A percentile compares a stretch with the other conserved stretches of the same genome.
phyloP scores from a whole-genome alignment of 2,888 invertebrate genomes.

The Lottia gigantea region DNA sequence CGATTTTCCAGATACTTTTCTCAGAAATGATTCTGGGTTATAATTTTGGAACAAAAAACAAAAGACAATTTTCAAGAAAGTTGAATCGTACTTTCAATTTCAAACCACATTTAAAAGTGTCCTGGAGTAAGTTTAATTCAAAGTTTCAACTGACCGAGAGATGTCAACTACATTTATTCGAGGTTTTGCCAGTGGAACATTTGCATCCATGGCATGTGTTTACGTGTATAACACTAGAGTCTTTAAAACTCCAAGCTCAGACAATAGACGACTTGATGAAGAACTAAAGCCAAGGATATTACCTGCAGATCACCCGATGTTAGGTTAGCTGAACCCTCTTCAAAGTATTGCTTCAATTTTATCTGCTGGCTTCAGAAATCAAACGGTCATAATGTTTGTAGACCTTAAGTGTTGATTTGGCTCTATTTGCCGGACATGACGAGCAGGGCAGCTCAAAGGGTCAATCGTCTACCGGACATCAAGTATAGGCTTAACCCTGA shows the following conservation, averaged over 20 bases:
- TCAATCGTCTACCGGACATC: too few relatives aligned
- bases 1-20: background rate
- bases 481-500: too few relatives aligned
- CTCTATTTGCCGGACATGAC: too few relatives aligned
- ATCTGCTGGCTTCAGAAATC: background rate
- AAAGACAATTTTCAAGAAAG: too few relatives aligned
- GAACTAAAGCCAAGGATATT: background rate
- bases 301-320: background rate
- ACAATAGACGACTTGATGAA: too few relatives aligned
- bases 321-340: background rate
- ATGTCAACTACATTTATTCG: background rate
- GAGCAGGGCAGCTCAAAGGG: too few relatives aligned
- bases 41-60: background rate
- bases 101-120: too few relatives aligned
- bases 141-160: too few relatives aligned
- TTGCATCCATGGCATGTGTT: slow-evolving; percentile 19
- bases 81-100: background rate
- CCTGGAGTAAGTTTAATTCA: too few relatives aligned
- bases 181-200: slow-evolving; percentile 22
- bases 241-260: too few relatives aligned
- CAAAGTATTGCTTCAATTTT: background rate
- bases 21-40: background rate
- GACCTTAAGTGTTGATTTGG: too few relatives aligned
- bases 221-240: slow-evolving; percentile 5
- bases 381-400: too few relatives aligned